Evolutionary conservation across 2,797 vertebrate genomes (phyloP).

Genomic region (Psittacula derbiana): DNA sequence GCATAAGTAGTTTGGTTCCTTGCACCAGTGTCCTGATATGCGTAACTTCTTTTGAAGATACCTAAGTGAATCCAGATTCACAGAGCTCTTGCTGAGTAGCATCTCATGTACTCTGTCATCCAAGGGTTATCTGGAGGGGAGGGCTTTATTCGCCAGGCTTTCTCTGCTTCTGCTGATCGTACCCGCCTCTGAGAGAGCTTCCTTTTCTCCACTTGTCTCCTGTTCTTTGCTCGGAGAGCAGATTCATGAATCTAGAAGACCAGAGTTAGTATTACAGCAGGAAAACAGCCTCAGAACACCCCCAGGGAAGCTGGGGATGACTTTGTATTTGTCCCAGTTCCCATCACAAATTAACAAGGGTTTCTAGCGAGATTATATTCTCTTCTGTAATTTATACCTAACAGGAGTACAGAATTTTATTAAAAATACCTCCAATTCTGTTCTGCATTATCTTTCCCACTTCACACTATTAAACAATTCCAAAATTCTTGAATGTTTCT

Average conservation of each 20-base stretch:
- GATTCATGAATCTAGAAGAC: constrained; percentile 88
- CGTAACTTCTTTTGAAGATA: neutral
- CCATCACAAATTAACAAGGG: neutral
- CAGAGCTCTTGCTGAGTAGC: constrained; percentile 87
- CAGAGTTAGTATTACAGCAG: neutral
- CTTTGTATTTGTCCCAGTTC: neutral
- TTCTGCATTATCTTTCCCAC: neutral
- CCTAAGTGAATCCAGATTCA: constrained; percentile 57
- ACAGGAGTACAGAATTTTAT: neutral
- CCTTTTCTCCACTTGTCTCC: constrained; percentile 87
- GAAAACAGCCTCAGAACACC: neutral
- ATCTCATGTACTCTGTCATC: constrained; percentile 97
- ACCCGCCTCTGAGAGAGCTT: constrained; percentile 80
- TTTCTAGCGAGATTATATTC: neutral
- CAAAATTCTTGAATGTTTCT: neutral
- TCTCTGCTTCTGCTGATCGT: constrained; percentile 80
- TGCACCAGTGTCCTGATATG: constrained; percentile 42
- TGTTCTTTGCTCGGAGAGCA: constrained; percentile 90
- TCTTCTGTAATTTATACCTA: neutral
- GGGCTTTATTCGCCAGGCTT: constrained; percentile 63
- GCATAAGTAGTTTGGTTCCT: constrained; percentile 60
- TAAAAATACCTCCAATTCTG: neutral
- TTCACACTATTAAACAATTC: neutral
- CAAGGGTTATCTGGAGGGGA: constrained; percentile 87
- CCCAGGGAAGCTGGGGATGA: neutral